Conservation (phyloP, 2,797 vertebrate genomes). For the Danio tinwini region DNA sequence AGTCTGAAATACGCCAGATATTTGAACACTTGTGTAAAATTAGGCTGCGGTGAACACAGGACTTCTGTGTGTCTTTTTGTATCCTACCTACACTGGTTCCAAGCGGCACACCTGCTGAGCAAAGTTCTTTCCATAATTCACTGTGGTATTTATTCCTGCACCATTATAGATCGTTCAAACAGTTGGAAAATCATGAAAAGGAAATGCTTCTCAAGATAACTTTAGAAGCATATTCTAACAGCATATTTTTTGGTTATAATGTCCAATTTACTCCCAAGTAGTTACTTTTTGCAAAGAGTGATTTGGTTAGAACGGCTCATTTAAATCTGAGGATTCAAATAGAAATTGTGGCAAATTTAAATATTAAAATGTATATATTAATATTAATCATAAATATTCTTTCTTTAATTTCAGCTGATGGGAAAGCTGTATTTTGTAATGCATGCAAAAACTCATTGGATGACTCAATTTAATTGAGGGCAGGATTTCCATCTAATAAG, state of each 20-base stretch:
- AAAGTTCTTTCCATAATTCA: slow-evolving; percentile 53
- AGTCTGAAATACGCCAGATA: slow-evolving; percentile 44
- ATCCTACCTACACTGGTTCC: slow-evolving; percentile 57
- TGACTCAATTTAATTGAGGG: too few species aligned
- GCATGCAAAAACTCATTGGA: too few species aligned
- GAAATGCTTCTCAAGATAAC: slow-evolving; percentile 15
- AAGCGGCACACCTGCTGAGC: slow-evolving; percentile 49
- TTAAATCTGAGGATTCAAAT: neutral
- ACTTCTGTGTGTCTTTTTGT: slow-evolving; percentile 49
- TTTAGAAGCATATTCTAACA: slow-evolving; percentile 25
- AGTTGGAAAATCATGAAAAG: slow-evolving; percentile 3
- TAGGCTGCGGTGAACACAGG: slow-evolving; percentile 56
- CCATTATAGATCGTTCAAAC: slow-evolving; percentile 60
- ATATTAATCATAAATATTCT: too few species aligned
- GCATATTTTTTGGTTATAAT: slow-evolving; percentile 1
- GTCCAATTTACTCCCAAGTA: neutral
- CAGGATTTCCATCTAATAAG: too few species aligned
- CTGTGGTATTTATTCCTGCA: slow-evolving; percentile 64
- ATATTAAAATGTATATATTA: too few species aligned
- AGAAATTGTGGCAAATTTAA: neutral
- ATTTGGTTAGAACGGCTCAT: neutral
- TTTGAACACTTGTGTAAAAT: slow-evolving; percentile 57
- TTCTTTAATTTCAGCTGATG: too few species aligned
- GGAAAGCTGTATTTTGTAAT: too few species aligned
- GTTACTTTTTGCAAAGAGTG: neutral